Conservation (phyloP, 2,888 invertebrate species). For the Microctonus brassicae region DNA sequence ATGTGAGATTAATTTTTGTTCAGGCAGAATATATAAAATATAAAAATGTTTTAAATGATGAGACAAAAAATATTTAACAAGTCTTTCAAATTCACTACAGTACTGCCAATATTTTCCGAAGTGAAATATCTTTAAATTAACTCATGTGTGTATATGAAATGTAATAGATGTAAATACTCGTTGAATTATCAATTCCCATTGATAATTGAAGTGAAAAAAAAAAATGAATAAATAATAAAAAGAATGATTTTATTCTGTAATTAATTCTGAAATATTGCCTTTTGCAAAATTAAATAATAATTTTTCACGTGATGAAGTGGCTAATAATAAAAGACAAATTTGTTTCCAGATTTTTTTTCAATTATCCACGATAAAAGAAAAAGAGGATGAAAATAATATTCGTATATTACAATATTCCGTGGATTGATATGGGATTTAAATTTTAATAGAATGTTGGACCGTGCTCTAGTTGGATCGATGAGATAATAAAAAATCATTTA, state of each 20-base stretch:
- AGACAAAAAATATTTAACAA: constrained; percentile 41
- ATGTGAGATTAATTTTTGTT: no score
- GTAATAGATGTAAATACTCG: background rate
- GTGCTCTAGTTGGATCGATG: no score
- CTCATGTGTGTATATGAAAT: background rate
- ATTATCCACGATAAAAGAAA: background rate
- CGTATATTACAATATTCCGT: background rate
- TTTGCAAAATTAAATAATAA: background rate
- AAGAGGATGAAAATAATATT: no score
- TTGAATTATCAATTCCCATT: constrained; percentile 24
- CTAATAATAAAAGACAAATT: no score
- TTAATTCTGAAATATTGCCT: constrained; percentile 6
- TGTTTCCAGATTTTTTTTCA: no score
- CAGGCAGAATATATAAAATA: no score
- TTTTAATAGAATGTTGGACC: no score
- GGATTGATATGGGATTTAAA: background rate
- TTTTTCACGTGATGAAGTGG: background rate
- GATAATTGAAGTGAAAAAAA: background rate
- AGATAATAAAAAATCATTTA: background rate
- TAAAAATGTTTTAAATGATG: constrained; percentile 16
- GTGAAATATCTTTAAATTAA: constrained; percentile 24
- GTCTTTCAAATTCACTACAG: constrained; percentile 64
- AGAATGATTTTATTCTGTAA: constrained; percentile 8
- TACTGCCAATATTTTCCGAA: constrained; percentile 62
- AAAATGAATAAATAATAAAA: background rate